Base-by-base conservation (phyloP, 2,797 vertebrate genomes). In the Simalia tracyae region DNA sequence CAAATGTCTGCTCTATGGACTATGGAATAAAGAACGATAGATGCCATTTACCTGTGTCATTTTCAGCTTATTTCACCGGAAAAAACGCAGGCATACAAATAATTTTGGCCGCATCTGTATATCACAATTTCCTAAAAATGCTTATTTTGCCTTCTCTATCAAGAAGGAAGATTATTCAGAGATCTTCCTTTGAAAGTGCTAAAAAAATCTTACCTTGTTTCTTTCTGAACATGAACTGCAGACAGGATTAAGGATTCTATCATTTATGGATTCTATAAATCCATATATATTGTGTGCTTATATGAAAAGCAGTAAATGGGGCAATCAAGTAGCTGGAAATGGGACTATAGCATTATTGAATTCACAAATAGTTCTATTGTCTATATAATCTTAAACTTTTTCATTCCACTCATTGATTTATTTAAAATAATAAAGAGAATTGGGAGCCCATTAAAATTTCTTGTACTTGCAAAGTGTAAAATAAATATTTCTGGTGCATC, bases 401-500 rank as follows among this genome's bases (percentile, higher is more conserved):
- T 57, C 19, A 89, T 36, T 56, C 3, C 26, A 92, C 68, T 42
- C 81, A 88, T 36, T 86, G 24, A 50, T 28, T 85, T 89, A 46
- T 6, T 46, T 31, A 76, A 72, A 17, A 4, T n/a, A 1, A 85
- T 89, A 24, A 64, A 85, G 31, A 42, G 36, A 89, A 63, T 31
- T 88, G 68, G 42, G 68, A 92, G 46, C 22, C 28, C 60, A 93
- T 50, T 36, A 94, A 92, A 90, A 61, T 17, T 46, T 46, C 7
- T 61, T 87, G 8, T 42, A 89, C 11, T 10, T 6, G 81, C 15
- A 92, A 93, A 94, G 42, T 50, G 31, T 63, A 50, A 54, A 88
- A 1, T 50, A 92, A 76, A 90, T 0, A 1, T 93, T 93, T 91
- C 85, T 86, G 57, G 87, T 31, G 90, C 14, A 92, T 92, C 85